Percentiles rank a stretch among this genome's conserved stretches.
Evolutionary conservation across 2,888 invertebrate species (phyloP).

Genomic region (Dicyrtomina minuta): DNA sequence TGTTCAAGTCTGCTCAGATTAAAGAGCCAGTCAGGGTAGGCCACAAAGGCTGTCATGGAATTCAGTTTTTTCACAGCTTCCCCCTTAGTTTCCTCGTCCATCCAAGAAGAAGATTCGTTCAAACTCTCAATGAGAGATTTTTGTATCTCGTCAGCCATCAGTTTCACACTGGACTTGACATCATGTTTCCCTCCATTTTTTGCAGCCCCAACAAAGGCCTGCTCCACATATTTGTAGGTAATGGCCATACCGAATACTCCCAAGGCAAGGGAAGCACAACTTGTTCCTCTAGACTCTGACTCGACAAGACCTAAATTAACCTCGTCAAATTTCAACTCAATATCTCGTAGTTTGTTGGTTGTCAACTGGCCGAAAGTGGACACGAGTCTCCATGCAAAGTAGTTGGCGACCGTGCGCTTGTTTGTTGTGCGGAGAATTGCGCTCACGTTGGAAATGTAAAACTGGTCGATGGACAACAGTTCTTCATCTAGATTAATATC

Average conservation of each 20-base stretch:
- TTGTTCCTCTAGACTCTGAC: slow-evolving; percentile 2
- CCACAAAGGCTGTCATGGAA: slow-evolving; percentile 75
- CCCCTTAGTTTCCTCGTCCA: slow-evolving; percentile 70
- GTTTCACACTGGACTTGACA: too few relatives aligned
- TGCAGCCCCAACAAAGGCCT: slow-evolving; percentile 39
- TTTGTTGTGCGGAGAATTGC: slow-evolving; percentile 30
- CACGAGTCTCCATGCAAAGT: slow-evolving; percentile 46
- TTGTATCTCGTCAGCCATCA: too few relatives aligned
- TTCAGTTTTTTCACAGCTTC: slow-evolving; percentile 68
- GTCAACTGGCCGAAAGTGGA: slow-evolving; percentile 43
- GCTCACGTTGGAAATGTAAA: slow-evolving; percentile 37
- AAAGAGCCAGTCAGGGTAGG: slow-evolving; percentile 66
- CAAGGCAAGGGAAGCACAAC: slow-evolving; percentile 43
- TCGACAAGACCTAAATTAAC: too few relatives aligned
- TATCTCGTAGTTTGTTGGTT: slow-evolving; percentile 47
- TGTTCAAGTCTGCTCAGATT: not conserved
- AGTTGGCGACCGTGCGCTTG: slow-evolving; percentile 41
- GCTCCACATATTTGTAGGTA: slow-evolving; percentile 46
- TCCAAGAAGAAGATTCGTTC: slow-evolving; percentile 66
- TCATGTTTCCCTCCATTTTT: too few relatives aligned
- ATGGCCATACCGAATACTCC: slow-evolving; percentile 49
- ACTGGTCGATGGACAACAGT: slow-evolving; percentile 42
- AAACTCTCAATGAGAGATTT: too few relatives aligned
- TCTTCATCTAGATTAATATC: slow-evolving; percentile 26
- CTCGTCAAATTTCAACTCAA: slow-evolving; percentile 35